Base-by-base conservation (phyloP, 2,113 vertebrate genomes). In the Murina feae region DNA sequence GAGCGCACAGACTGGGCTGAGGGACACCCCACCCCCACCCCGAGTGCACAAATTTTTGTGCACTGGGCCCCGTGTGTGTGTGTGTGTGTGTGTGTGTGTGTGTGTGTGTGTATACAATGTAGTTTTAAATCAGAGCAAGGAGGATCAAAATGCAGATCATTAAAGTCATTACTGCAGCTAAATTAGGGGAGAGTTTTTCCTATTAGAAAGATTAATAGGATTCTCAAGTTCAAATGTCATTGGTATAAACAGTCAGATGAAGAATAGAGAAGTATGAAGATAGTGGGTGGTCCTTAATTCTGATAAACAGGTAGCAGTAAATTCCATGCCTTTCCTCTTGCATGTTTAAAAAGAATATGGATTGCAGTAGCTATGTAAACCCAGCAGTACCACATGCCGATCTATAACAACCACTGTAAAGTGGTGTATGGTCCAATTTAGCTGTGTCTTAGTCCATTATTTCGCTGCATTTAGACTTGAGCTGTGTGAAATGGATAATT, bases 381-480 rank as follows among this genome's bases (percentile, higher is more conserved):
- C 51, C n/a, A n/a, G 3, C n/a, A 80, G 6, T 32, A 32, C 30
- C 39, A 9, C 3, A 30, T 2, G 23, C 23, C 16, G 25, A 3
- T 74, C 25, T 58, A 7, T 82, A 78, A 17, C 84, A 82, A 30
- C 4, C 10, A 4, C 47, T 6, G 30, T 23, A 60, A 30, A 32
- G 2, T 13, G 47, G 51, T 60, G 2, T 47, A 6, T 37, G 9
- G 44, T 6, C 39, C 21, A 72, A 53, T 60, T 78, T 92, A 86
- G 6, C 58, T 87, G 30, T 66, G 39, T 4, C 60, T 66, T 68
- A 8, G 20, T 91, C n/a, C n/a, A 74, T 71, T 95, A 35, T 76
- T 76, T 90, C 60, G 39, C 65, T 78, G 13, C 30, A 66, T 89
- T 93, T 93, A 53, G 80, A 81, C 80, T 87, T 25, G 94, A 94